Evolutionary conservation across 2,888 invertebrate genomes (phyloP).

Genomic region (Drosophila colorata): DNA sequence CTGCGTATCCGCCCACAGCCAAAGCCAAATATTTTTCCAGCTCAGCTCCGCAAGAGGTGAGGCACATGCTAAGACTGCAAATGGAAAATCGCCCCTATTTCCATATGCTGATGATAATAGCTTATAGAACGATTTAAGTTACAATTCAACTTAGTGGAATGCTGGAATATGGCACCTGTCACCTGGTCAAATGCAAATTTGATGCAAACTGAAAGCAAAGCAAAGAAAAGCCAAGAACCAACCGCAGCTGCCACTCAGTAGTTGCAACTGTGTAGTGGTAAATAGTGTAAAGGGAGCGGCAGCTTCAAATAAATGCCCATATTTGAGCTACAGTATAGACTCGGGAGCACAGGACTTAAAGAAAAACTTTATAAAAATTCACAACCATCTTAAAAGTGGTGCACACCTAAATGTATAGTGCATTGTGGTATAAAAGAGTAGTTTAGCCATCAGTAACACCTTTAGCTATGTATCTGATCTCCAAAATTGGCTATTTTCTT

Average conservation of each 20-base stretch:
- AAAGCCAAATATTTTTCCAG: slow-evolving; percentile 56
- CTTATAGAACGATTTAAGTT: slow-evolving; percentile 9
- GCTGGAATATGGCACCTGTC: slow-evolving; percentile 31
- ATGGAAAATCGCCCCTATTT: slow-evolving; percentile 18
- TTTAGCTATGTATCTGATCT: no score
- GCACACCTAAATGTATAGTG: no score
- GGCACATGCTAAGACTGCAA: slow-evolving; percentile 9
- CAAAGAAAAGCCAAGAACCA: slow-evolving; percentile 20
- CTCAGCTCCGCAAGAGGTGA: slow-evolving; percentile 17
- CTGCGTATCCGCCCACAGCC: slow-evolving; percentile 10
- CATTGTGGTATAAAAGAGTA: neutral
- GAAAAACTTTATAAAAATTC: slow-evolving; percentile 36
- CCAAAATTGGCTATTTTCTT: neutral
- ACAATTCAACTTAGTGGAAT: slow-evolving; percentile 6
- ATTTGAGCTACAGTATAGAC: slow-evolving; percentile 33
- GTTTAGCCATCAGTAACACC: no score
- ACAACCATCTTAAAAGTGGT: slow-evolving; percentile 10
- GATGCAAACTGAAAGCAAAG: slow-evolving; percentile 26
- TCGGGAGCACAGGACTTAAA: slow-evolving; percentile 6
- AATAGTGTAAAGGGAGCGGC: neutral
- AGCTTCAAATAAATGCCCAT: slow-evolving; percentile 36
- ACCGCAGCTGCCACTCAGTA: slow-evolving; percentile 40
- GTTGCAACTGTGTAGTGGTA: slow-evolving; percentile 27
- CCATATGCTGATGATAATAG: slow-evolving; percentile 17
- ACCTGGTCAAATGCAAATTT: slow-evolving; percentile 47